These are phyloP conservation scores for Venusia cambrica DNA, from an alignment of 2,888 invertebrate species.

Conservation along the genomic window DNA sequence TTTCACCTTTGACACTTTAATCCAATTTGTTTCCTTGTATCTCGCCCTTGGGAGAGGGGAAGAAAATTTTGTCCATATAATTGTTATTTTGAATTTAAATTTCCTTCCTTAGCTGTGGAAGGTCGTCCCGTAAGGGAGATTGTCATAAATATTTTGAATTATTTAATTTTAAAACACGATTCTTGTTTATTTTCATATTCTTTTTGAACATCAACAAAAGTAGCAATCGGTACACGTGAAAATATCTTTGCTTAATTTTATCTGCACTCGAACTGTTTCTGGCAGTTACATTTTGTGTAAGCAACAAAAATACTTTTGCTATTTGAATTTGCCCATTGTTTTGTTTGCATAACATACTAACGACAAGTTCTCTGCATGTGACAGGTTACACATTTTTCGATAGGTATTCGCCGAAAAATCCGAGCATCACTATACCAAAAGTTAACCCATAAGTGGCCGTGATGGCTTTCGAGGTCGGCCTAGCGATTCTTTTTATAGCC, in stretches of 20 bases:
- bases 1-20: conserved; percentile 81
- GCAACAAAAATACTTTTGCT: too few relatives aligned
- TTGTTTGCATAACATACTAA: conserved; percentile 27
- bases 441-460: conserved; percentile 61
- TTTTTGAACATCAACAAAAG: conserved; percentile 10
- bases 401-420: conserved; percentile 40
- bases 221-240: too few relatives aligned
- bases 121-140: conserved; percentile 33
- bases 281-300: too few relatives aligned
- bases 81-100: conserved; percentile 72
- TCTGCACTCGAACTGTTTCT: too few relatives aligned
- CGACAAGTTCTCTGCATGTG: conserved; percentile 29
- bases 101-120: conserved; percentile 47
- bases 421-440: conserved; percentile 47
- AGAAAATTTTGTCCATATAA: conserved; percentile 67
- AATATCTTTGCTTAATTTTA: too few relatives aligned
- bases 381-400: conserved; percentile 32
- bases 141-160: conserved; percentile 35
- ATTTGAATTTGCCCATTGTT: conserved; percentile 17
- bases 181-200: conserved; percentile 3
- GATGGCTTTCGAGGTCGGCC: conserved; percentile 60
- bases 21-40: conserved; percentile 78
- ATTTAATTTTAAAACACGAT: conserved; percentile 28
- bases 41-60: conserved; percentile 69
- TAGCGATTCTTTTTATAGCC: conserved; percentile 79